Conservation (phyloP, 2,888 invertebrate species). For the Hypolimnas misippus region DNA sequence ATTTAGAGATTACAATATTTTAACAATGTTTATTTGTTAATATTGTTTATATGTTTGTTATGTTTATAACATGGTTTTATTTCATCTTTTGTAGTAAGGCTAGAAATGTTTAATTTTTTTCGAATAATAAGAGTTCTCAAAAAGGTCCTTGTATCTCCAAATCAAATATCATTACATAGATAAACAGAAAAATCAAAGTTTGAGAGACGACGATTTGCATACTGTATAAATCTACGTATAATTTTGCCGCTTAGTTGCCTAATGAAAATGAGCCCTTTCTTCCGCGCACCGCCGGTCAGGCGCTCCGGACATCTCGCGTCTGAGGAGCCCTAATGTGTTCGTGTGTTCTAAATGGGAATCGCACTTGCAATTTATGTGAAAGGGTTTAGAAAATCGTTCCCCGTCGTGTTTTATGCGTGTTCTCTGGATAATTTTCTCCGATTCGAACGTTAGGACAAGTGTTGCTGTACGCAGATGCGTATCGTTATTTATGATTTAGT, state of each 20-base stretch:
- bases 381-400: conserved; percentile 69
- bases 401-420: conserved; percentile 65
- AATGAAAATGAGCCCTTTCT: conserved; percentile 84
- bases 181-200: no score
- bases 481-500: conserved; percentile 19
- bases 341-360: conserved; percentile 77
- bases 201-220: conserved; percentile 55
- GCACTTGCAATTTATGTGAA: conserved; percentile 80
- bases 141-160: no score
- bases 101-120: no score
- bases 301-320: conserved; percentile 57
- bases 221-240: conserved; percentile 71
- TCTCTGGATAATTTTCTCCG: conserved; percentile 59
- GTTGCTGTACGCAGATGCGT: conserved; percentile 29
- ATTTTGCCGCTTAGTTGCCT: conserved; percentile 67
- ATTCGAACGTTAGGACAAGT: conserved; percentile 42
- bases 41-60: no score
- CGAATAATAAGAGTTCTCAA: no score
- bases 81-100: no score
- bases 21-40: no score
- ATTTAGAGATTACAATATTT: no score
- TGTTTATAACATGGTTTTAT: no score
- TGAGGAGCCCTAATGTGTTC: conserved; percentile 68
- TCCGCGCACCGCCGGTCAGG: conserved; percentile 65
- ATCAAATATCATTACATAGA: no score